A percentile compares a stretch with the other conserved stretches of the same genome.
phyloP scores from a whole-genome alignment of 2,113 vertebrate species.

The Sapajus apella region DNA sequence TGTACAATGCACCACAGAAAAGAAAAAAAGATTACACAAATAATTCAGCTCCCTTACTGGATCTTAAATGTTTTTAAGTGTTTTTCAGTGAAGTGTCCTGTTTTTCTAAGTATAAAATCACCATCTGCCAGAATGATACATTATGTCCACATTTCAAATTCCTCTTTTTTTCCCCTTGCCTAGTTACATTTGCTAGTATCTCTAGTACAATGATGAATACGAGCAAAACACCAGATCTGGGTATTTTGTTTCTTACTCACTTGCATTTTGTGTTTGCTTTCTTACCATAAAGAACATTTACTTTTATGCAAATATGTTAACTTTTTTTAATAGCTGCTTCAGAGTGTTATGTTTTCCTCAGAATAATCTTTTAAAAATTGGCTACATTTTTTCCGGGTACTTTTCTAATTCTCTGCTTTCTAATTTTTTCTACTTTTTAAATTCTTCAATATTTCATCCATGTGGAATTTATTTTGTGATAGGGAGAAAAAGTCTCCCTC shows the following conservation, averaged over 20 bases:
- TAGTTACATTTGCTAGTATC: background rate
- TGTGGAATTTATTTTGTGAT: background rate
- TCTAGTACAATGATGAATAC: background rate
- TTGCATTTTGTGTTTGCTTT: background rate
- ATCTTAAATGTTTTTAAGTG: background rate
- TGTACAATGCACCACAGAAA: background rate
- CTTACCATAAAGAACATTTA: background rate
- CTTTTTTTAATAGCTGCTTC: background rate
- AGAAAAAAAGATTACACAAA: background rate
- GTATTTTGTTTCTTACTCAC: background rate
- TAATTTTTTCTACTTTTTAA: background rate
- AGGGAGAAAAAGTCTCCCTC: background rate
- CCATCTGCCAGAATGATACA: background rate
- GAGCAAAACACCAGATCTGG: background rate
- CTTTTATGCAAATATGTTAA: background rate
- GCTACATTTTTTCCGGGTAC: background rate
- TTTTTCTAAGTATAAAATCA: background rate
- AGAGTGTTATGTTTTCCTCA: background rate
- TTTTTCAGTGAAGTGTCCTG: background rate
- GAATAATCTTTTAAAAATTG: background rate
- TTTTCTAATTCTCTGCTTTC: background rate
- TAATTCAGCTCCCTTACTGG: background rate
- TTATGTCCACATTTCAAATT: background rate
- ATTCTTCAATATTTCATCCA: background rate
- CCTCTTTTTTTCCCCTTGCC: background rate